These are phyloP conservation scores for Datnioides undecimradiatus DNA, from an alignment of 2,113 vertebrate genomes.

Conservation along the genomic window DNA sequence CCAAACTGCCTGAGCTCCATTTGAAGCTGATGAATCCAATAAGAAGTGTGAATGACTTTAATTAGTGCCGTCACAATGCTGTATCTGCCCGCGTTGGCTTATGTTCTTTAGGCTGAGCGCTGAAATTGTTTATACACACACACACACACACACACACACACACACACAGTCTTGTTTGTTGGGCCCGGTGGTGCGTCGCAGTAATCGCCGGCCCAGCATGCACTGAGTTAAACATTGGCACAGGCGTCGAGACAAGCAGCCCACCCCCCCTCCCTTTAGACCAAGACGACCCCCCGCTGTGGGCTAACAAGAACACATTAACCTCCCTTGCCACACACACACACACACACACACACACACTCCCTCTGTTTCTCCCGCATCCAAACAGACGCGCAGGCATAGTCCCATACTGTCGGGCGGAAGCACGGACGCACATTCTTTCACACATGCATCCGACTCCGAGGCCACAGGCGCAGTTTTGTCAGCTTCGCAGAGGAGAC, in stretches of 20 bases:
- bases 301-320: conserved; percentile 85
- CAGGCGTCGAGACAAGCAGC: conserved; percentile 87
- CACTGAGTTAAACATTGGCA: conserved; percentile 87
- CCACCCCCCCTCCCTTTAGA: conserved; percentile 73
- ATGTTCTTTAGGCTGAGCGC: conserved; percentile 59
- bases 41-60: conserved; percentile 77
- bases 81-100: conserved; percentile 56
- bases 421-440: neutral
- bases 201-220: conserved; percentile 87
- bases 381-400: conserved; percentile 8
- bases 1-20: conserved; percentile 54
- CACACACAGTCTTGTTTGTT: conserved; percentile 53
- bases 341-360: neutral
- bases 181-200: conserved; percentile 70
- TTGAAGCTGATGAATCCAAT: conserved; percentile 69
- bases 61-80: conserved; percentile 70
- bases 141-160: conserved; percentile 43
- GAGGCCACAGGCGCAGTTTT: neutral
- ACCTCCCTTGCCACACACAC: conserved; percentile 64
- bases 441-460: neutral
- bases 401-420: neutral
- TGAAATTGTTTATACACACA: conserved; percentile 61
- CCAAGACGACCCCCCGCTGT: conserved; percentile 86
- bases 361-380: neutral
- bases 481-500: neutral